Evolutionary conservation across 2,888 invertebrate species (phyloP).

Genomic region (Uloborus plumipes): DNA sequence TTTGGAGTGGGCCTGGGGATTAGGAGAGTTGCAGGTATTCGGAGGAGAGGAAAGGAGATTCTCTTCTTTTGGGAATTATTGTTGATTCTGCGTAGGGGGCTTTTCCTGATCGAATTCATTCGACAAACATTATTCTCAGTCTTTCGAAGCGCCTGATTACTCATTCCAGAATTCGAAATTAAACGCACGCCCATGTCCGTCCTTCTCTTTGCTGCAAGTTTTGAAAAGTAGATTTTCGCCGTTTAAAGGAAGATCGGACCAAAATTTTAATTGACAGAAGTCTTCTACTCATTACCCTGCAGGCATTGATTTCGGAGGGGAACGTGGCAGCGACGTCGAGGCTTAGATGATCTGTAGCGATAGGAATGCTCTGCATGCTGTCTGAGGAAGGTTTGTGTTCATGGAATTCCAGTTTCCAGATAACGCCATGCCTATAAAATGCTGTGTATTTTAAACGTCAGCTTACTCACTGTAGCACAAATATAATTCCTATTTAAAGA

Average conservation of each 20-base stretch:
- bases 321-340: constrained; percentile 1
- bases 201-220: background rate
- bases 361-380: too few species aligned
- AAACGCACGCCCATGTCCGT: constrained; percentile 27
- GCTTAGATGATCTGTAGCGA: background rate
- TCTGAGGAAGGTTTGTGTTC: too few species aligned
- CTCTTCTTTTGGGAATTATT: constrained; percentile 62
- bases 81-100: constrained; percentile 49
- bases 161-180: constrained; percentile 60
- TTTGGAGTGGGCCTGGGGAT: constrained; percentile 62
- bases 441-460: too few species aligned
- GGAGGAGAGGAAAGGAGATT: constrained; percentile 9
- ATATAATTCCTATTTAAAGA: too few species aligned
- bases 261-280: constrained; percentile 61
- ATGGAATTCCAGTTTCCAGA: too few species aligned
- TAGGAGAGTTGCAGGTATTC: constrained; percentile 40
- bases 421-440: too few species aligned
- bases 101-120: constrained; percentile 53
- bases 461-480: too few species aligned
- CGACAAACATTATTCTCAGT: constrained; percentile 62
- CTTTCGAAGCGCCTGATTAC: constrained; percentile 51
- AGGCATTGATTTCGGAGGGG: constrained; percentile 7
- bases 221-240: constrained; percentile 46
- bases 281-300: constrained; percentile 40
- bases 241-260: constrained; percentile 40